Evolutionary conservation across 2,797 vertebrate species (phyloP).

Genomic region (Lepilemur septentrionalis): DNA sequence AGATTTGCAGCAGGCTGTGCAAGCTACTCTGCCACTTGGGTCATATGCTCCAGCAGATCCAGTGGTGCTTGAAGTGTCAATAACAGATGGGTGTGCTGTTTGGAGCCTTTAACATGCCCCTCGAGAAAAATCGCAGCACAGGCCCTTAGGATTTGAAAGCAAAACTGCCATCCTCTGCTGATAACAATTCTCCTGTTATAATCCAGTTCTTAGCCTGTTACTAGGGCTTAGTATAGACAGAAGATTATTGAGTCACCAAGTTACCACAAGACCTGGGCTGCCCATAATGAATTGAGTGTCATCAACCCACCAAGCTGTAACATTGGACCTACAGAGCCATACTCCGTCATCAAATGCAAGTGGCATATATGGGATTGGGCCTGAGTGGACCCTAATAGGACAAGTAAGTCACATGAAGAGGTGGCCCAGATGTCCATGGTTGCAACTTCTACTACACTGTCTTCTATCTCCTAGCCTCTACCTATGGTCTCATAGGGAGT

Average conservation of each 20-base stretch:
- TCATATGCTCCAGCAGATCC: neutral
- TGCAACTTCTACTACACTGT: neutral
- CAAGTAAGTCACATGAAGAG: neutral
- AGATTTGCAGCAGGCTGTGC: neutral
- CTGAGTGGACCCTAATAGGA: neutral
- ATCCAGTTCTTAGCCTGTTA: neutral
- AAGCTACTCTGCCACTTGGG: neutral
- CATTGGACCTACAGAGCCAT: too few species aligned
- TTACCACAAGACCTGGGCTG: neutral
- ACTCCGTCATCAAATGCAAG: neutral
- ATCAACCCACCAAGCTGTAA: neutral
- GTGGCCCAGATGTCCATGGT: neutral
- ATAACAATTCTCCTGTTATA: too few species aligned
- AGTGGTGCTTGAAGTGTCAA: neutral
- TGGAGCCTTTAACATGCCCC: neutral
- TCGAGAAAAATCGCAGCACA: neutral
- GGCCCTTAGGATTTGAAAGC: neutral
- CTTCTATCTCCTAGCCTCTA: neutral
- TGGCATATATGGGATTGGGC: neutral
- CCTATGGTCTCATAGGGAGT: neutral
- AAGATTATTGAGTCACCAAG: neutral
- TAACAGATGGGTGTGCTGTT: neutral
- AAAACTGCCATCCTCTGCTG: neutral
- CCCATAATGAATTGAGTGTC: neutral
- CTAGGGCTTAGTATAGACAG: neutral